Evolutionary conservation across 2,113 vertebrate genomes (phyloP).

Genomic region (Cheilinus undulatus): DNA sequence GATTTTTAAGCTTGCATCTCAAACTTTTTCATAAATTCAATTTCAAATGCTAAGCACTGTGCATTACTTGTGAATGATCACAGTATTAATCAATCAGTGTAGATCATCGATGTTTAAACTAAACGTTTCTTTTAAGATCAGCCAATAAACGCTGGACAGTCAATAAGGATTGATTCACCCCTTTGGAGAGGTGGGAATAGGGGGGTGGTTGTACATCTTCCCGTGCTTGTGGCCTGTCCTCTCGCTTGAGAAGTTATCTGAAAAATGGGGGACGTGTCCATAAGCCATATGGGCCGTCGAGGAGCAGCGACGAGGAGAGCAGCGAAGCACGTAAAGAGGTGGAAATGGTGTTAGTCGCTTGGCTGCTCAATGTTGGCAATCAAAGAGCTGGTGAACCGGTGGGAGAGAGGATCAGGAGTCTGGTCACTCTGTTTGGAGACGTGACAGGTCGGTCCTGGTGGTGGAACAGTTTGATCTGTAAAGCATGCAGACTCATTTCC

Average conservation of each 20-base stretch:
- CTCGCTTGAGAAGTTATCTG: slow-evolving; percentile 86
- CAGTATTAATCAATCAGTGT: slow-evolving; percentile 1
- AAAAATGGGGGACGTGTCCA: slow-evolving; percentile 82
- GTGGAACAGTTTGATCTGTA: slow-evolving; percentile 51
- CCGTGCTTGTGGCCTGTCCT: slow-evolving; percentile 68
- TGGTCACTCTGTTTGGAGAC: slow-evolving; percentile 61
- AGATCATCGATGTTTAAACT: slow-evolving; percentile 26
- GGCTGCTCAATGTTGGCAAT: slow-evolving; percentile 76
- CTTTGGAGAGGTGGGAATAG: slow-evolving; percentile 2
- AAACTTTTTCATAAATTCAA: not conserved
- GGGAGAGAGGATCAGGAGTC: slow-evolving; percentile 59
- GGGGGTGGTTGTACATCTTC: slow-evolving; percentile 35
- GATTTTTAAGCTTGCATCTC: not conserved
- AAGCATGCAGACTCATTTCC: slow-evolving; percentile 23
- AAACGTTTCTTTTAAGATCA: slow-evolving; percentile 34
- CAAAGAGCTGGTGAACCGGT: slow-evolving; percentile 69
- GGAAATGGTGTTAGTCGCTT: slow-evolving; percentile 79
- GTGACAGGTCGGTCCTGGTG: slow-evolving; percentile 59
- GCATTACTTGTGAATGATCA: not conserved
- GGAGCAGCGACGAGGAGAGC: slow-evolving; percentile 60
- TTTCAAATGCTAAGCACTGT: not conserved
- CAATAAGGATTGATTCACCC: slow-evolving; percentile 9
- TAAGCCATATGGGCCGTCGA: slow-evolving; percentile 80
- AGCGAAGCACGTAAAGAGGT: slow-evolving; percentile 78
- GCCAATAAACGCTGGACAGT: slow-evolving; percentile 18